Conservation (phyloP, 2,113 vertebrate species). For the Gallinago jamesoni region DNA sequence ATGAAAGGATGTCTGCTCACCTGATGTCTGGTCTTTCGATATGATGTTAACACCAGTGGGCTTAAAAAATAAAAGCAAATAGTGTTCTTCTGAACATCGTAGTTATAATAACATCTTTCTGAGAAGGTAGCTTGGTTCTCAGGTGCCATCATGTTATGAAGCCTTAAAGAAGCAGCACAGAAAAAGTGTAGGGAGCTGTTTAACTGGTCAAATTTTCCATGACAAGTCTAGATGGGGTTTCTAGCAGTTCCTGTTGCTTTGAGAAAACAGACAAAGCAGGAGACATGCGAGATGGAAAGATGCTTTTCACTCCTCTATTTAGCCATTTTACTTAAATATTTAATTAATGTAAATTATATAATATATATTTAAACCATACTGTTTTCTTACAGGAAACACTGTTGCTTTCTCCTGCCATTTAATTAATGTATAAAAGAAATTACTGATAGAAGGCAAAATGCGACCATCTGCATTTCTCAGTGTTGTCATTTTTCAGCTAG, state of each 20-base stretch:
- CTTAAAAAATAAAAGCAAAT: neutral
- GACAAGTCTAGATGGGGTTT: neutral
- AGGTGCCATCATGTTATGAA: neutral
- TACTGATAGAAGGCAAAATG: slow-evolving; percentile 54
- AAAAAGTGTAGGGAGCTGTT: neutral
- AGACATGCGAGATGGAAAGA: neutral
- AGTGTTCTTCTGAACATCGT: neutral
- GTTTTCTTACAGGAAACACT: neutral
- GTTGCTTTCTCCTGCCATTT: neutral
- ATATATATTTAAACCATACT: neutral
- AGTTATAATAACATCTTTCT: neutral
- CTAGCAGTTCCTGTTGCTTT: neutral
- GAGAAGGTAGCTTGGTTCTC: neutral
- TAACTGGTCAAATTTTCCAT: neutral
- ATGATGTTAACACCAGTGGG: neutral
- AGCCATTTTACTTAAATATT: slow-evolving; percentile 11
- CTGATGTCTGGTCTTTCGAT: neutral
- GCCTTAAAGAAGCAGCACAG: neutral
- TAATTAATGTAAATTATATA: neutral
- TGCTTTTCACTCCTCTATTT: neutral
- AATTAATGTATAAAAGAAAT: slow-evolving; percentile 55
- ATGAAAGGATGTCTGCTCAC: neutral
- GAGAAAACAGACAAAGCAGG: neutral
- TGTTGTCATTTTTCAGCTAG: slow-evolving; percentile 64
- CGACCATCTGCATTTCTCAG: slow-evolving; percentile 66